A percentile compares a stretch with the other conserved stretches of the same genome.
These are phyloP conservation scores for Labeo catla DNA, from an alignment of 2,113 vertebrate genomes.

Conservation along the genomic window DNA sequence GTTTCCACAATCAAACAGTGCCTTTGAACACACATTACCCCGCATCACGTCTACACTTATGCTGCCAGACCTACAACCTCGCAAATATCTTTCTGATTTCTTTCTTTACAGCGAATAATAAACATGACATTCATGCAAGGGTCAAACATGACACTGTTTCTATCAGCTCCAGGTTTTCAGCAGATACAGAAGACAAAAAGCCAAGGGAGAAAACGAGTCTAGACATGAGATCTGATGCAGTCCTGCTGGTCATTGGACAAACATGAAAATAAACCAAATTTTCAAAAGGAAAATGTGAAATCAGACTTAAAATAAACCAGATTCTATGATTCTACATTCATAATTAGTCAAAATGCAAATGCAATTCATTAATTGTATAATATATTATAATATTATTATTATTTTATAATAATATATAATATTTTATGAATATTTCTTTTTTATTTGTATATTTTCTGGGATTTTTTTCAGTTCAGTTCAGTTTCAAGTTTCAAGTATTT, in stretches of 20 bases:
- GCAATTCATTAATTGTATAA: too few species aligned
- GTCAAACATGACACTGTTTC: neutral
- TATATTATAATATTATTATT: too few species aligned
- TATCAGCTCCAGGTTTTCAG: neutral
- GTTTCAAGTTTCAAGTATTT: too few species aligned
- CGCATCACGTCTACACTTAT: neutral
- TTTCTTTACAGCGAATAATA: too few species aligned
- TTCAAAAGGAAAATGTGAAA: neutral
- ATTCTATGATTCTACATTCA: too few species aligned
- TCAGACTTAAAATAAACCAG: too few species aligned
- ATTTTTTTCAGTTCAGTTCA: too few species aligned
- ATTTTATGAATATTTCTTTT: too few species aligned
- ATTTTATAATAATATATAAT: too few species aligned
- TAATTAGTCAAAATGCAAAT: too few species aligned
- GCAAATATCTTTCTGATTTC: neutral
- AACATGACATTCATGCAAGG: neutral
- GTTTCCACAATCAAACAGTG: constrained; percentile 5
- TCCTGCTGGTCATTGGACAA: neutral
- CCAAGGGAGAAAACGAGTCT: neutral
- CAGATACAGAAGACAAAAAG: neutral
- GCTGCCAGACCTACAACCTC: neutral
- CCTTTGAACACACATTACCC: neutral
- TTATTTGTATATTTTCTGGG: too few species aligned
- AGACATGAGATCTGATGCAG: neutral
- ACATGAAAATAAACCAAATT: neutral